These are phyloP conservation scores for Eospalax fontanierii DNA, from an alignment of 2,797 vertebrate species.

Conservation along the genomic window DNA sequence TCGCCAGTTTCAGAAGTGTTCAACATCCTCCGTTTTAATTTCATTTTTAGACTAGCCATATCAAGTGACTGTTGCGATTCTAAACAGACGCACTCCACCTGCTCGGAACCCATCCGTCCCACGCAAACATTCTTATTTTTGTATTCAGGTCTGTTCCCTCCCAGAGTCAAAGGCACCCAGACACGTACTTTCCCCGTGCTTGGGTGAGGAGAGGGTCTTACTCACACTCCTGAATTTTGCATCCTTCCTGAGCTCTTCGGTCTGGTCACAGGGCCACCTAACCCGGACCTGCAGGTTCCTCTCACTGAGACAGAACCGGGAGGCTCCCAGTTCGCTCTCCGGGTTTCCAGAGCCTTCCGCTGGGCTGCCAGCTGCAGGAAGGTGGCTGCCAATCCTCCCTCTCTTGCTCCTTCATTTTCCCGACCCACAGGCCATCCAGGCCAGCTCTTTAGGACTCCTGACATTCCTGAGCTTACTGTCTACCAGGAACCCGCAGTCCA, in stretches of 20 bases:
- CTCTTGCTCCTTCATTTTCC: background rate
- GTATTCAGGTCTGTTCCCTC: background rate
- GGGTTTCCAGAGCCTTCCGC: background rate
- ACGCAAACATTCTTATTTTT: background rate
- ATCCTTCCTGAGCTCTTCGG: background rate
- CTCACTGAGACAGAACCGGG: background rate
- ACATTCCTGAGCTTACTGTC: background rate
- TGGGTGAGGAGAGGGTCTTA: fast-evolving
- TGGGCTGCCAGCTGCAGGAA: background rate
- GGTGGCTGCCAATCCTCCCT: background rate
- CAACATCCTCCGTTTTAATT: background rate
- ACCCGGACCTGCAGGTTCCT: background rate
- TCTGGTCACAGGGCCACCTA: background rate
- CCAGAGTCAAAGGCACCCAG: too few species aligned
- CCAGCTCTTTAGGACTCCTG: background rate
- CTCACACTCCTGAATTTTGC: background rate
- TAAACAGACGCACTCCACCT: background rate
- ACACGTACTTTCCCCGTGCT: background rate
- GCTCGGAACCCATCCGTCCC: background rate
- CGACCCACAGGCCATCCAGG: background rate
- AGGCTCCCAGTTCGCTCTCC: background rate
- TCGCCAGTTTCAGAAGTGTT: background rate
- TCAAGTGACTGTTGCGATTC: background rate
- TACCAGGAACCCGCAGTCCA: background rate
- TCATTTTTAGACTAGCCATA: background rate